Conservation (phyloP, 37 sponge, comb jelly and placozoan species). For the Cliona cf. orientalis region DNA sequence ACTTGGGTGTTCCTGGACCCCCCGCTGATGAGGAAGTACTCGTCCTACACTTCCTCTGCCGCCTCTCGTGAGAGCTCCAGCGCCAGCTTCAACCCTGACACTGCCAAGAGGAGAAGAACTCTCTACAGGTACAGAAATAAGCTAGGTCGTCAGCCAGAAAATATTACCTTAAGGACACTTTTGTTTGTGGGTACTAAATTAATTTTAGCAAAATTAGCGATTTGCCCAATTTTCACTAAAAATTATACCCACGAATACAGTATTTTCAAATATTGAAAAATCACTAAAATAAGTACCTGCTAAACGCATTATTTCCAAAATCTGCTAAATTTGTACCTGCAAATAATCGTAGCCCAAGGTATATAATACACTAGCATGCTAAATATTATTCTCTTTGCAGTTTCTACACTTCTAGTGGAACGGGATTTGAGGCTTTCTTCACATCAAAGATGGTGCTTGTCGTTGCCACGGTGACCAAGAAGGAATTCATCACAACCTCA, state of each 20-base stretch:
- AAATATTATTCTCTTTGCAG: constrained; percentile 53
- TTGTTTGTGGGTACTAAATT: too few relatives aligned
- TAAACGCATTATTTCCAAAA: too few relatives aligned
- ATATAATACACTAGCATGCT: neutral
- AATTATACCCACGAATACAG: too few relatives aligned
- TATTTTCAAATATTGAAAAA: too few relatives aligned
- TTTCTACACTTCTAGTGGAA: constrained; percentile 70
- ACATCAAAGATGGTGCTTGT: constrained; percentile 58
- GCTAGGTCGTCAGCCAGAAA: too few relatives aligned
- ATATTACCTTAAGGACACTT: too few relatives aligned
- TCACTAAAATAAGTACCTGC: too few relatives aligned
- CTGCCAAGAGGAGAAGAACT: constrained; percentile 45
- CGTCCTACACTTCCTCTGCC: neutral
- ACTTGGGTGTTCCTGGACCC: constrained; percentile 70
- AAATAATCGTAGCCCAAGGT: too few relatives aligned
- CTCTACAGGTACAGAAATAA: constrained; percentile 60
- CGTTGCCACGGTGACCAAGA: constrained; percentile 79
- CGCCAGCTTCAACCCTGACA: neutral
- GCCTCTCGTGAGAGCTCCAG: neutral
- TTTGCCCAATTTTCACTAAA: too few relatives aligned
- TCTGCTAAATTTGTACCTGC: too few relatives aligned
- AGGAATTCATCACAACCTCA: constrained; percentile 63
- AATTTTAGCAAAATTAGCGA: too few relatives aligned
- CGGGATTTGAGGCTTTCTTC: constrained; percentile 95
- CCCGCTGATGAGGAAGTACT: neutral